Evolutionary conservation across 2,797 vertebrate genomes (phyloP).

Genomic region (Syngnathus rostellatus): DNA sequence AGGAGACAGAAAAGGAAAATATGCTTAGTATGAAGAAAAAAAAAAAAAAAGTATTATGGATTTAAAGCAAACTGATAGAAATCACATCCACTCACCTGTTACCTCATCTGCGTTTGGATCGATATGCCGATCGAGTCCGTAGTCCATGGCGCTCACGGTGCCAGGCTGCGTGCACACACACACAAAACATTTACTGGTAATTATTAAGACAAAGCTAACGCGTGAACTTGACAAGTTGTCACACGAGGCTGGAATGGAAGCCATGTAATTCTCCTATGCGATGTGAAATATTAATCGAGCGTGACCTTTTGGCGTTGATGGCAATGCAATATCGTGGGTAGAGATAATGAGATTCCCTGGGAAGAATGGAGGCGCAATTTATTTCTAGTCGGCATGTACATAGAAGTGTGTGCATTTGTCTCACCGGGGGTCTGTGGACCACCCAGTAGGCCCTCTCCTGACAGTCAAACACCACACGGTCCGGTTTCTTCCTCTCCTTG

Average conservation of each 20-base stretch:
- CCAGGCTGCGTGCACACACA: constrained; percentile 71
- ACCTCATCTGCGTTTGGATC: constrained; percentile 85
- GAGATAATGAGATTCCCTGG: constrained; percentile 57
- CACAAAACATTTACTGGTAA: no score
- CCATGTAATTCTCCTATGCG: constrained; percentile 13
- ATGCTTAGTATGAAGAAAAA: constrained; percentile 49
- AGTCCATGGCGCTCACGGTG: constrained; percentile 80
- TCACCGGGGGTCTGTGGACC: constrained; percentile 87
- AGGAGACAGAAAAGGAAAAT: constrained; percentile 3
- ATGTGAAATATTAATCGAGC: constrained; percentile 56
- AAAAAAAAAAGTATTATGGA: constrained; percentile 23
- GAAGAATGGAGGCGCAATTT: constrained; percentile 31
- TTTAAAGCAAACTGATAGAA: background rate
- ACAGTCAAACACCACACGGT: constrained; percentile 86
- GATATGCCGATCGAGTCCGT: constrained; percentile 77
- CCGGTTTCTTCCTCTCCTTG: constrained; percentile 88
- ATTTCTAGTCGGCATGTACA: constrained; percentile 18
- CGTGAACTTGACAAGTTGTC: background rate
- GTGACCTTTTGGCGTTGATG: constrained; percentile 49
- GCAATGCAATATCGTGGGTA: constrained; percentile 57
- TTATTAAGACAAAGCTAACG: no score
- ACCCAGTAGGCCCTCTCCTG: constrained; percentile 98
- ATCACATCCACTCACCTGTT: constrained; percentile 74
- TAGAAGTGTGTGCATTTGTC: constrained; percentile 41
- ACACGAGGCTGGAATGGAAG: background rate